These are phyloP conservation scores for Heliconius cydno DNA, from an alignment of 2,888 invertebrate species.

Conservation along the genomic window DNA sequence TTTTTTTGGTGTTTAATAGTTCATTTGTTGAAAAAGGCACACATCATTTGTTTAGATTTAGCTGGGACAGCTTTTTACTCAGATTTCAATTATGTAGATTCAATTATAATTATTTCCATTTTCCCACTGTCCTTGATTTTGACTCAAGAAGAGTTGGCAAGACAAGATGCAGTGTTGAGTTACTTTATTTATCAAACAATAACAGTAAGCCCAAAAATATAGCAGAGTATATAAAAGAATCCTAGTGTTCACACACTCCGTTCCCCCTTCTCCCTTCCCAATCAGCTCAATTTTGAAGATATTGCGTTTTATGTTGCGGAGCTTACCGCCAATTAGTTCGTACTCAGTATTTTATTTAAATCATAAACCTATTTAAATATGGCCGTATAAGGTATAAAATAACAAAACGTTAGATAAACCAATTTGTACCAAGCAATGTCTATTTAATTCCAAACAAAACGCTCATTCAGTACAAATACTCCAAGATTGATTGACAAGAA, in stretches of 20 bases:
- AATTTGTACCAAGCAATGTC: constrained; percentile 19
- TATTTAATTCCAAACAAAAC: constrained; percentile 11
- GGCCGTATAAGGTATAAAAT: not conserved
- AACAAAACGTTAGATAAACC: not conserved
- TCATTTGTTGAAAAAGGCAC: no score
- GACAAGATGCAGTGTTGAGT: not conserved
- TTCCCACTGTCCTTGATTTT: no score
- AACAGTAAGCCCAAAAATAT: not conserved
- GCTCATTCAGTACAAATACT: constrained; percentile 32
- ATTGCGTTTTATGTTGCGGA: no score
- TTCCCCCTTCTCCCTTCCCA: no score
- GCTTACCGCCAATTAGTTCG: no score
- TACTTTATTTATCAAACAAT: not conserved
- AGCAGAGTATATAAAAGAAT: not conserved
- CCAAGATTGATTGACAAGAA: constrained; percentile 42
- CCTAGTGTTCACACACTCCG: no score
- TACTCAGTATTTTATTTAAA: not conserved
- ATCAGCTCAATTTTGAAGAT: no score
- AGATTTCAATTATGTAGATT: no score
- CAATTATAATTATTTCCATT: no score
- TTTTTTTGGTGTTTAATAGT: no score
- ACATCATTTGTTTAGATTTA: no score
- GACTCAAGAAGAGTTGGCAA: not conserved
- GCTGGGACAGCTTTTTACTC: no score
- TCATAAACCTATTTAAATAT: not conserved